Percentiles rank a stretch among this genome's conserved stretches.
Evolutionary conservation across 2,797 vertebrate species (phyloP).

Genomic region (Ataeniobius toweri): DNA sequence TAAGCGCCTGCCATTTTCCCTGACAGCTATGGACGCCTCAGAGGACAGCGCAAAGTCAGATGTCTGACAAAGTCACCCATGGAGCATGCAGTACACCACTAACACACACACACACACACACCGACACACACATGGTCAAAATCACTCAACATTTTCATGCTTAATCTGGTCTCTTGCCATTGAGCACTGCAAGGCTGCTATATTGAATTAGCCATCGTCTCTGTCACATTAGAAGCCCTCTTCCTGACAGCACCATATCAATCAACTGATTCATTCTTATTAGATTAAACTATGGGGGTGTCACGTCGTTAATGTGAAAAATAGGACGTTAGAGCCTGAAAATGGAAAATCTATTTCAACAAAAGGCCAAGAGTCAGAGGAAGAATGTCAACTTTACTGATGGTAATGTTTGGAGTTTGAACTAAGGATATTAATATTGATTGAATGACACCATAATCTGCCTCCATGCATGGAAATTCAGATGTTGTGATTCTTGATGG

Average conservation of each 20-base stretch:
- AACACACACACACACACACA: conserved; percentile 13
- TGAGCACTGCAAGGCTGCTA: conserved; percentile 44
- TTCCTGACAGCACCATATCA: conserved; percentile 67
- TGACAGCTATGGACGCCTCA: conserved; percentile 52
- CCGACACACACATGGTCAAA: conserved; percentile 27
- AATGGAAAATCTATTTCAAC: conserved; percentile 69
- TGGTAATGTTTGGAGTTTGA: conserved; percentile 60
- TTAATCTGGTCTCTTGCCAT: conserved; percentile 33
- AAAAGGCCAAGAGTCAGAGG: conserved; percentile 62
- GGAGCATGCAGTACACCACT: conserved; percentile 2
- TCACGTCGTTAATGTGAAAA: conserved; percentile 73
- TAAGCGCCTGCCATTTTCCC: conserved; percentile 69
- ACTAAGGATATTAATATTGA: conserved; percentile 58
- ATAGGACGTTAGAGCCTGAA: conserved; percentile 52
- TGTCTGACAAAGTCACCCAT: conserved; percentile 62
- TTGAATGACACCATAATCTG: conserved; percentile 46
- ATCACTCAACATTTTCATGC: conserved; percentile 16
- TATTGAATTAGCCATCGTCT: conserved; percentile 65
- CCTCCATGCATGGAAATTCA: conserved; percentile 34
- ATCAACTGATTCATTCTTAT: conserved; percentile 76
- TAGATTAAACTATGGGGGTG: conserved; percentile 71
- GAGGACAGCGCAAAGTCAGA: conserved; percentile 76
- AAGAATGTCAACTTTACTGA: conserved; percentile 57
- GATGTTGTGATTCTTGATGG: conserved; percentile 19
- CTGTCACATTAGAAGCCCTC: conserved; percentile 61